phyloP scores from a whole-genome alignment of 2,888 invertebrate genomes.

The Pyrrhosoma nymphula region DNA sequence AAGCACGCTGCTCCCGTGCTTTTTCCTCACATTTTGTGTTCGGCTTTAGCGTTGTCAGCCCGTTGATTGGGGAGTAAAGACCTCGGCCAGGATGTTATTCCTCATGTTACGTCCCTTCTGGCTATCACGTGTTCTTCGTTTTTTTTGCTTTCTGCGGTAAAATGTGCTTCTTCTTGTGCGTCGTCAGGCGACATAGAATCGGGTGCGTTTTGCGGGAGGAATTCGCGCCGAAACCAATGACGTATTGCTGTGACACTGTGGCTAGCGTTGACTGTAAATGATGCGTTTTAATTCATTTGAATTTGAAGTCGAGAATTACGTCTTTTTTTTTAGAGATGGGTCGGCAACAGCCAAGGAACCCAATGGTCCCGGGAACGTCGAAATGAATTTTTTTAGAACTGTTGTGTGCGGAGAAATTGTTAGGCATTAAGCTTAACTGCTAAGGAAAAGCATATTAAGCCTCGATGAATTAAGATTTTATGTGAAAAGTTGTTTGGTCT shows the following conservation, averaged over 20 bases:
- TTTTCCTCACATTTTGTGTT: no score
- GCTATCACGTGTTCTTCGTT: background rate
- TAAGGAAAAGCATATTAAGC: background rate
- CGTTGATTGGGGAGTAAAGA: background rate
- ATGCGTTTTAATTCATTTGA: background rate
- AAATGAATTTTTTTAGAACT: background rate
- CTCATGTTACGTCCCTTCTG: background rate
- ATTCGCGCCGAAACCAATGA: background rate
- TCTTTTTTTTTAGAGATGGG: background rate
- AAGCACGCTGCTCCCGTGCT: no score
- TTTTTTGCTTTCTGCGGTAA: background rate
- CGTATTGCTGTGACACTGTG: background rate
- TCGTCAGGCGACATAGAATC: background rate
- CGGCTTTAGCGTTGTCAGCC: background rate
- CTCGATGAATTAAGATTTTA: background rate
- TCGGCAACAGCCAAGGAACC: background rate
- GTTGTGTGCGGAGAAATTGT: background rate
- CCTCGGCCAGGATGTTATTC: no score
- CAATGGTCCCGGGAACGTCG: background rate
- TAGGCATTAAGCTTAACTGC: background rate
- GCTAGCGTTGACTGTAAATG: background rate
- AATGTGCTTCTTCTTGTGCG: no score
- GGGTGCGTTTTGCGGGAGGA: background rate
- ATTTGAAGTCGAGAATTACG: background rate
- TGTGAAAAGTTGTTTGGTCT: constrained; percentile 16